phyloP scores from a whole-genome alignment of 37 sponge, comb jelly and placozoan genomes.

The Tethya wilhelma region DNA sequence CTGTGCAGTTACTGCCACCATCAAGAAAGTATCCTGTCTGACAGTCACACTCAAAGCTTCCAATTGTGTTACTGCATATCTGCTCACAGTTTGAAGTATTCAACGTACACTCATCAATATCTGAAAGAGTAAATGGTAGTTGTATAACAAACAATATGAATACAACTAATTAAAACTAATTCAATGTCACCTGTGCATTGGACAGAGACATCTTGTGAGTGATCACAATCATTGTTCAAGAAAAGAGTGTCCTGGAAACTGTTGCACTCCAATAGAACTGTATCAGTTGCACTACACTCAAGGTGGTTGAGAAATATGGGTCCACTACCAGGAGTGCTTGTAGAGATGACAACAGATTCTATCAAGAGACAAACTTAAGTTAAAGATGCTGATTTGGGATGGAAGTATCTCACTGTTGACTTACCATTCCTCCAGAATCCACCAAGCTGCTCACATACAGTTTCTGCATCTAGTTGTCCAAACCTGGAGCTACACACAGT shows the following conservation, averaged over 20 bases:
- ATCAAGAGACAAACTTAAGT: neutral
- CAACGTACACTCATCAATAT: constrained; percentile 10
- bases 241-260: neutral
- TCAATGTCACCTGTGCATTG: constrained; percentile 8
- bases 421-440: constrained; percentile 38
- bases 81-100: neutral
- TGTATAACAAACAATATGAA: too few species aligned
- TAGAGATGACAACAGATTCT: constrained; percentile 6
- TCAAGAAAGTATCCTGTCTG: neutral
- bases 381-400: neutral
- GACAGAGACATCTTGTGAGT: constrained; percentile 10
- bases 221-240: constrained; percentile 2
- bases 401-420: neutral
- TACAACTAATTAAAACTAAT: too few species aligned
- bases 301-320: constrained; percentile 48
- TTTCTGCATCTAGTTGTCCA: constrained; percentile 27
- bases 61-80: constrained; percentile 23
- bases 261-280: constrained; percentile 1
- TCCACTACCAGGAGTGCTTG: neutral
- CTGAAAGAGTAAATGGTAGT: constrained; percentile 1
- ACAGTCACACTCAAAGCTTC: constrained; percentile 21
- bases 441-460: constrained; percentile 25
- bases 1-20: too few species aligned
- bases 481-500: constrained; percentile 41
- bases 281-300: constrained; percentile 8